These are phyloP conservation scores for Alosa alosa DNA, from an alignment of 2,113 vertebrate genomes.

Conservation along the genomic window DNA sequence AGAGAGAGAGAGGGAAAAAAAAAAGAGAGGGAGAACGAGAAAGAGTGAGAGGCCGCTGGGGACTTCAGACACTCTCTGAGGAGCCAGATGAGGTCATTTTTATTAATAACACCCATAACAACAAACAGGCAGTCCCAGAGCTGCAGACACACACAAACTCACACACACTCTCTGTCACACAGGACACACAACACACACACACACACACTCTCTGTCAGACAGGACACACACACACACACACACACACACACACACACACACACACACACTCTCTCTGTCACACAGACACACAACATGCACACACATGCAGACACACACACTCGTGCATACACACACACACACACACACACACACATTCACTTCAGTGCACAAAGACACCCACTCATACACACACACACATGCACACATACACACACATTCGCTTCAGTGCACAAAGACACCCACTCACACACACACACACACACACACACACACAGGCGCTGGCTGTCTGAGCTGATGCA, in stretches of 20 bases:
- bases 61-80: slow-evolving; percentile 11
- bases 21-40: background rate
- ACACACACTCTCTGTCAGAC: background rate
- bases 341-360: background rate
- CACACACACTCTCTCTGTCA: background rate
- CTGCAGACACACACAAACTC: background rate
- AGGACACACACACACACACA: background rate
- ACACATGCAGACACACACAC: background rate
- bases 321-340: background rate
- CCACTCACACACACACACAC: background rate
- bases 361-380: background rate
- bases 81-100: slow-evolving; percentile 33
- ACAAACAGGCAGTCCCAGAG: slow-evolving; percentile 17
- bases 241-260: background rate
- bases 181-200: background rate
- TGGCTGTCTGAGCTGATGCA: background rate
- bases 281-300: background rate
- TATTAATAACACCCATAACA: slow-evolving; percentile 41
- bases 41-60: background rate
- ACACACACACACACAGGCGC: background rate
- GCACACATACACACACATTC: background rate
- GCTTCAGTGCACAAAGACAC: background rate
- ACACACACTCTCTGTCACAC: background rate
- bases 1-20: background rate
- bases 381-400: background rate